These are phyloP conservation scores for Tetraodon nigroviridis DNA, from an alignment of 2,113 vertebrate genomes.

Conservation along the genomic window DNA sequence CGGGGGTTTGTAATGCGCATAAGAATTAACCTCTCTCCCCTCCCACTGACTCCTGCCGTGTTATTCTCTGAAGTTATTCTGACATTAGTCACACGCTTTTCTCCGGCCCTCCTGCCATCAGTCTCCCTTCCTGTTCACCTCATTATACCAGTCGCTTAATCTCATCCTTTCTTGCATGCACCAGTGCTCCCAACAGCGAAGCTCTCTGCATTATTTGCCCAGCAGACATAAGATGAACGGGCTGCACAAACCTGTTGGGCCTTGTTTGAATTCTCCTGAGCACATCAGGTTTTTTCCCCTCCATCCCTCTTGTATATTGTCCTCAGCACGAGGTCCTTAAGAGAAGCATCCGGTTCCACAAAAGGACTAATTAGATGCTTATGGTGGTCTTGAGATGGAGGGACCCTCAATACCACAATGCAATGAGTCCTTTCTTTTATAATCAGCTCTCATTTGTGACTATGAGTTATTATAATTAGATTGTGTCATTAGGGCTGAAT, in stretches of 20 bases:
- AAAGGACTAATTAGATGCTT: constrained; percentile 37
- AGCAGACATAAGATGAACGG: constrained; percentile 15
- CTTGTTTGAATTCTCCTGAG: constrained; percentile 6
- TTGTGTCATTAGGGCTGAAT: constrained; percentile 11
- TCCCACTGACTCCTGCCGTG: constrained; percentile 57
- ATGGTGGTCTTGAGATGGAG: constrained; percentile 29
- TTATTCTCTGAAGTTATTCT: constrained; percentile 59
- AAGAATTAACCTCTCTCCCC: constrained; percentile 53
- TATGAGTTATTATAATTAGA: constrained; percentile 6
- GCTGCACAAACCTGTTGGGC: constrained; percentile 20
- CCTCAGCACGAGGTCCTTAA: constrained; percentile 2
- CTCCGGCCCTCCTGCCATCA: constrained; percentile 30
- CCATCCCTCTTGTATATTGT: constrained; percentile 23
- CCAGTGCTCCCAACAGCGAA: constrained; percentile 20
- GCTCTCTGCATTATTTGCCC: constrained; percentile 37
- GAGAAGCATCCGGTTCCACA: constrained; percentile 1
- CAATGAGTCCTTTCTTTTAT: constrained; percentile 1
- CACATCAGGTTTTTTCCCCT: constrained; percentile 1
- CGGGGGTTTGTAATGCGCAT: constrained; percentile 64
- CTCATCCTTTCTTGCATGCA: constrained; percentile 43
- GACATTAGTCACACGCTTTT: constrained; percentile 68
- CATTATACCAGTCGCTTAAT: constrained; percentile 55
- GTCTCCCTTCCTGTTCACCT: constrained; percentile 55
- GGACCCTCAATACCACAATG: constrained; percentile 28
- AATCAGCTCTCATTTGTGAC: constrained; percentile 18